Conservation (phyloP, 2,113 vertebrate genomes). For the human (Homo sapiens) region GRCh38 chr4:8240001-8240500, state of each 20-base stretch:
- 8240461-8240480: background rate
- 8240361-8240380: background rate
- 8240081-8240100: background rate
- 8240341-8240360: background rate
- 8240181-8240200: accelerated
- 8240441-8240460: background rate
- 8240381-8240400: no score
- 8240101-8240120: no score
- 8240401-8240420: no score
- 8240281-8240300: accelerated
- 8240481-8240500: no score
- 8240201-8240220: accelerated
- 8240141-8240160: accelerated
- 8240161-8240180: background rate
- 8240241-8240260: no score
- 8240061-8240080: accelerated
- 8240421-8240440: no score
- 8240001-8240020: no score
- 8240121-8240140: background rate
- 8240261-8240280: accelerated
- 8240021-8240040: accelerated
- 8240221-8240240: accelerated
- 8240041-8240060: background rate
- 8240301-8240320: accelerated
- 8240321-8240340: background rate